Percentiles rank a stretch among this genome's conserved stretches.
Evolutionary conservation across 2,888 invertebrate species (phyloP).

Genomic region (Campoplex capitator): DNA sequence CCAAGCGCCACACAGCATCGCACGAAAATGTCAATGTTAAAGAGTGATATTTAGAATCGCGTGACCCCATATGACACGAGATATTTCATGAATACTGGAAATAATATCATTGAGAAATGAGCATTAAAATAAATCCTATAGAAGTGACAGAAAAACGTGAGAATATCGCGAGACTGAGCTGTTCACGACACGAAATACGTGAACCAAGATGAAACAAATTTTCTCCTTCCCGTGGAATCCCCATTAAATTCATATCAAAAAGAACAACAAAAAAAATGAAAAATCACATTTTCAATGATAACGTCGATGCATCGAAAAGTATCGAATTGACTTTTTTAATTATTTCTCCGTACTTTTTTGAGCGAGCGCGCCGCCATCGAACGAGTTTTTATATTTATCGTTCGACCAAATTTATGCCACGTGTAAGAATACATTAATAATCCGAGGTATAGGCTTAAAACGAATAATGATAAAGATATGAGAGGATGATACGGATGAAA

Average conservation of each 20-base stretch:
- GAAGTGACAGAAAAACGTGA: background rate
- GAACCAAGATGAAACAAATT: background rate
- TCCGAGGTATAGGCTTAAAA: background rate
- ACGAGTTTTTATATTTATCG: background rate
- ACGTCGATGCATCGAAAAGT: background rate
- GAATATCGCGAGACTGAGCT: background rate
- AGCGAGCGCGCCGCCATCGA: background rate
- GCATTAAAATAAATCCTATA: background rate
- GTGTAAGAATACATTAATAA: background rate
- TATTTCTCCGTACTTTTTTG: background rate
- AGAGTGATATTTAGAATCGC: constrained; percentile 49
- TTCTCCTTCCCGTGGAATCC: background rate
- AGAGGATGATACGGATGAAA: background rate
- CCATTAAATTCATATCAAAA: too few species aligned
- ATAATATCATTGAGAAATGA: background rate
- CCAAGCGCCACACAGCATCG: constrained; percentile 20
- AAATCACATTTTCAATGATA: background rate
- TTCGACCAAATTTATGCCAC: background rate
- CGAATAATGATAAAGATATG: background rate
- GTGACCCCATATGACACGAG: background rate
- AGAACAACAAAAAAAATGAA: background rate
- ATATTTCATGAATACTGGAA: constrained; percentile 6
- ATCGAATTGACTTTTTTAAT: background rate
- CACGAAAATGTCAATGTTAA: constrained; percentile 60
- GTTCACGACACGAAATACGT: background rate